Evolutionary conservation across 2,797 vertebrate species (phyloP).

Genomic region (Distichodus sexfasciatus): DNA sequence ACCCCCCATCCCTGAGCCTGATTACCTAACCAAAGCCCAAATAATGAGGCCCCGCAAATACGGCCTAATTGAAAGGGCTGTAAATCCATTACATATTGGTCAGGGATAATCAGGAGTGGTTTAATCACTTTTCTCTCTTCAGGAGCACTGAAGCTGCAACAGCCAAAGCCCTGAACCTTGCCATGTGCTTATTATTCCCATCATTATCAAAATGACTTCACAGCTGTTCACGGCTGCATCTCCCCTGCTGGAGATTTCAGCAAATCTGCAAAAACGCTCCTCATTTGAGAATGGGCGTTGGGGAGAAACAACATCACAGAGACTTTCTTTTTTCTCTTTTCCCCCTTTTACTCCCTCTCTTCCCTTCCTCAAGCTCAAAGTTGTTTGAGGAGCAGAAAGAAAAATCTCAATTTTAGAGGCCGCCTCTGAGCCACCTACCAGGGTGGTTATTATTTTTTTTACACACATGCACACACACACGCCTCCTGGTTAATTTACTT

Average conservation of each 20-base stretch:
- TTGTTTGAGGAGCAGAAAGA: conserved; percentile 34
- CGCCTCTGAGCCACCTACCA: conserved; percentile 51
- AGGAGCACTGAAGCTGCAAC: conserved; percentile 97
- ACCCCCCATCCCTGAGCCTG: conserved; percentile 72
- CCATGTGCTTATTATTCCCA: conserved; percentile 96
- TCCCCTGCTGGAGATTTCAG: conserved; percentile 88
- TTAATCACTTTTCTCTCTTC: conserved; percentile 99
- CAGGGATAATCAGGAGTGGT: conserved; percentile 98
- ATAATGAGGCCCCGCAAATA: conserved; percentile 99
- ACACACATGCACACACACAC: conserved; percentile 36
- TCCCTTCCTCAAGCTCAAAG: conserved; percentile 10
- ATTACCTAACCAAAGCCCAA: conserved; percentile 92
- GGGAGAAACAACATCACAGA: conserved; percentile 28
- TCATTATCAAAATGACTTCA: conserved; percentile 99
- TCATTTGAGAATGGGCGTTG: conserved; percentile 71
- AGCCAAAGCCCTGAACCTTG: conserved; percentile 94
- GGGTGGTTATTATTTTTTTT: conserved; percentile 44
- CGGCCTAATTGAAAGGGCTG: conserved; percentile 99
- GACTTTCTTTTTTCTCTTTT: conserved; percentile 21
- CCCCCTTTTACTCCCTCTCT: conserved; percentile 9
- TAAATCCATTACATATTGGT: conserved; percentile 99
- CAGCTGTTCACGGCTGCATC: conserved; percentile 93
- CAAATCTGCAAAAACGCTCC: conserved; percentile 60
- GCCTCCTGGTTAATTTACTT: conserved; percentile 53
- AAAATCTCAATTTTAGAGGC: conserved; percentile 33